Conservation (phyloP, 2,113 vertebrate species). For the Thunnus thynnus region DNA sequence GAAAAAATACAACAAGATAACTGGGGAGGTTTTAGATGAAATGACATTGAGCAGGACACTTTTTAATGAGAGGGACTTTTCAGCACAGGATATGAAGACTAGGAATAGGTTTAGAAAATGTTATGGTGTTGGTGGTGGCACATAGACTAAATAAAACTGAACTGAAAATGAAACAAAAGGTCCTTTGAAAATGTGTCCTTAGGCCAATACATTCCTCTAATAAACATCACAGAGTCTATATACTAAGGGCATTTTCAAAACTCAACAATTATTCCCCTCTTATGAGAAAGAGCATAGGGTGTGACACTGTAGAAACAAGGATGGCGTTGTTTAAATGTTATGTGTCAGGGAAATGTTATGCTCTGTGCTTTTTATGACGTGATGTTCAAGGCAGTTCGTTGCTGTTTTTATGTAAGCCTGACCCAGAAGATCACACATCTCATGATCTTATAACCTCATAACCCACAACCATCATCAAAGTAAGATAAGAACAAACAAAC, state of each 20-base stretch:
- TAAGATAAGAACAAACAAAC: background rate
- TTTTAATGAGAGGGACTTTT: background rate
- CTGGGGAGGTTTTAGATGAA: constrained; percentile 28
- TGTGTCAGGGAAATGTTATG: background rate
- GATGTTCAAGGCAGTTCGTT: constrained; percentile 5
- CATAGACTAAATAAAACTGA: background rate
- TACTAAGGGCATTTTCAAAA: constrained; percentile 10
- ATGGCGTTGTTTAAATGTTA: constrained; percentile 37
- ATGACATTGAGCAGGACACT: background rate
- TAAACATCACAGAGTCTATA: constrained; percentile 7
- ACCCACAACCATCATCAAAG: background rate
- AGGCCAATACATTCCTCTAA: constrained; percentile 18
- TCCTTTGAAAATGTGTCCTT: constrained; percentile 47
- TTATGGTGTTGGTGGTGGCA: background rate
- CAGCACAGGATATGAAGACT: constrained; percentile 3
- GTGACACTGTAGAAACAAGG: constrained; percentile 38
- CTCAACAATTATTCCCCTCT: constrained; percentile 25
- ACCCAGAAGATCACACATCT: constrained; percentile 6
- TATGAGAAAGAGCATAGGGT: constrained; percentile 13
- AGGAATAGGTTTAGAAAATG: constrained; percentile 10
- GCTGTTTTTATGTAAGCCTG: constrained; percentile 8
- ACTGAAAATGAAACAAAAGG: constrained; percentile 15
- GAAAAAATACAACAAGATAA: constrained; percentile 34
- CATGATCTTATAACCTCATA: constrained; percentile 3
- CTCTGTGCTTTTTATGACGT: background rate